Evolutionary conservation across 2,797 vertebrate species (phyloP).

Genomic region (Emydoidea blandingii): DNA sequence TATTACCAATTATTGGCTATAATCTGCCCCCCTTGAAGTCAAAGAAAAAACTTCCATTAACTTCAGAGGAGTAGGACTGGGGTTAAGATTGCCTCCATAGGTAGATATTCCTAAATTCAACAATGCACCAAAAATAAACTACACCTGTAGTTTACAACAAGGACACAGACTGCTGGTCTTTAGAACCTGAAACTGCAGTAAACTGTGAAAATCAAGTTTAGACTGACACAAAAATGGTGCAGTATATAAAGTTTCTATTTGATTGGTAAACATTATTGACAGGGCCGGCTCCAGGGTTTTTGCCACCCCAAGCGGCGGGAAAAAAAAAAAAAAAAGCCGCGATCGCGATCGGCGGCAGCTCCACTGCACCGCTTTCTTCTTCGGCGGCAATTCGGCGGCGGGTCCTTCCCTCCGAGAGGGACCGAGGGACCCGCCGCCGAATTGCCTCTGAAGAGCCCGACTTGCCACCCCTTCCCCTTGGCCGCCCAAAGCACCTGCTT

Average conservation of each 20-base stretch:
- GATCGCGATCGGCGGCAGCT: too few relatives aligned
- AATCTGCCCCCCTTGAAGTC: background rate
- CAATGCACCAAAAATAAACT: background rate
- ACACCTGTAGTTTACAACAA: background rate
- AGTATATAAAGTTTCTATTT: background rate
- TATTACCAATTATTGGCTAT: background rate
- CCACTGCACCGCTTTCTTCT: too few relatives aligned
- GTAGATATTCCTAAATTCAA: background rate
- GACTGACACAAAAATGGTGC: conserved; percentile 2
- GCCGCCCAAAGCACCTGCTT: too few relatives aligned
- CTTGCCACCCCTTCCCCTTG: too few relatives aligned
- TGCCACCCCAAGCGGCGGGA: too few relatives aligned
- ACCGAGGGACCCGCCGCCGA: too few relatives aligned
- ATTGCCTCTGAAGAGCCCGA: too few relatives aligned
- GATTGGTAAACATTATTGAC: background rate
- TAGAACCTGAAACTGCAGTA: background rate
- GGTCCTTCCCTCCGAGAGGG: too few relatives aligned
- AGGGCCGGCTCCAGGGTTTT: too few relatives aligned
- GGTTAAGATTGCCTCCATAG: background rate
- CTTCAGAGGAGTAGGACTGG: background rate
- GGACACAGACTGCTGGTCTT: background rate
- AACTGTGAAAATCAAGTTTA: conserved; percentile 14
- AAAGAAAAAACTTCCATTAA: background rate
- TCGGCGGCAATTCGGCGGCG: rapidly evolving
- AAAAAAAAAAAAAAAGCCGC: too few relatives aligned